Evolutionary conservation across 2,113 vertebrate species (phyloP).

Genomic region (Bombycilla garrulus): DNA sequence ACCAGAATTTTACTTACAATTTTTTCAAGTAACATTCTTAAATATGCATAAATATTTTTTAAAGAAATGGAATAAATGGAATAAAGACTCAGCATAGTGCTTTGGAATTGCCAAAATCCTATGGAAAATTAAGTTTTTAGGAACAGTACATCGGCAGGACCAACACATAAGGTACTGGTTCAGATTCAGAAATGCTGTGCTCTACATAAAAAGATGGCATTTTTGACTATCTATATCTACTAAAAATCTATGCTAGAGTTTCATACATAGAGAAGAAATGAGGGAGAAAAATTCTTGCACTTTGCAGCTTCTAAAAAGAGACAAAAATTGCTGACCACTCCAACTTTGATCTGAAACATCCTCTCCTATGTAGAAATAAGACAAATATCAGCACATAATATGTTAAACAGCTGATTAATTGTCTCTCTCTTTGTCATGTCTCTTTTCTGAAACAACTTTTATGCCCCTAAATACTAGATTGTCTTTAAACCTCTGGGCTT

Average conservation of each 20-base stretch:
- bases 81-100: background rate
- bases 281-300: background rate
- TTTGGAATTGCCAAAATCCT: background rate
- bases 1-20: background rate
- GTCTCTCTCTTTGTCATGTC: background rate
- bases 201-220: background rate
- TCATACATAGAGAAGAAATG: background rate
- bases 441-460: background rate
- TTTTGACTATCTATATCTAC: background rate
- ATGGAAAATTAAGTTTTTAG: background rate
- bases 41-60: background rate
- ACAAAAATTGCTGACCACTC: background rate
- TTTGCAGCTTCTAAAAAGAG: background rate
- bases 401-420: background rate
- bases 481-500: background rate
- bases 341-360: background rate
- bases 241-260: background rate
- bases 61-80: background rate
- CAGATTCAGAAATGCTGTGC: background rate
- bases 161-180: background rate
- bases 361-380: accelerated
- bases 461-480: background rate
- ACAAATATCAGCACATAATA: background rate
- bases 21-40: background rate
- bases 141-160: background rate